Conservation (phyloP, 2,113 vertebrate genomes). For the Macquaria australasica region DNA sequence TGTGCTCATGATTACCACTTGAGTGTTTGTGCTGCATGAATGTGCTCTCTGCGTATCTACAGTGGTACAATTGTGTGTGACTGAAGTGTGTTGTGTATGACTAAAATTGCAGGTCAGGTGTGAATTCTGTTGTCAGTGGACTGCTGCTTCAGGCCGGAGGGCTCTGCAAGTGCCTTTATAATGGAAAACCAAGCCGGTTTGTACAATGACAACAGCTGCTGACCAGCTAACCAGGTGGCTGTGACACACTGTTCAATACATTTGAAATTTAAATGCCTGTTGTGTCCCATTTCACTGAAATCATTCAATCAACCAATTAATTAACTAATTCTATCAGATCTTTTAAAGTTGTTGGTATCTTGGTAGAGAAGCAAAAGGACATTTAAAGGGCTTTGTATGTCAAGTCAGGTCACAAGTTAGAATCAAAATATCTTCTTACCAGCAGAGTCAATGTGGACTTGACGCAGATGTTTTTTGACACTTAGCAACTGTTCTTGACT, state of each 20-base stretch:
- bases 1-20: background rate
- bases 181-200: conserved; percentile 17
- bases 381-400: background rate
- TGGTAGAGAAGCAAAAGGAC: no score
- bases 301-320: conserved; percentile 1
- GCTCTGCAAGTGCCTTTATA: conserved; percentile 10
- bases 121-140: conserved; percentile 14
- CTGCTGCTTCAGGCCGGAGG: conserved; percentile 37
- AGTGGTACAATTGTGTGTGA: background rate
- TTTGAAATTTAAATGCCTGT: conserved; percentile 11
- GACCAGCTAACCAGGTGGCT: conserved; percentile 35
- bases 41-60: background rate
- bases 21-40: background rate
- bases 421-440: background rate
- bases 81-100: background rate
- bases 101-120: background rate
- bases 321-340: background rate
- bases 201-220: conserved; percentile 23
- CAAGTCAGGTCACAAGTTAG: background rate
- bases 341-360: background rate
- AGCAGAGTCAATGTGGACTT: background rate
- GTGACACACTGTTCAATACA: conserved; percentile 13
- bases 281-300: background rate
- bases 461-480: no score
- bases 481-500: background rate